Percentiles rank a stretch among this genome's conserved stretches.
Conservation (phyloP, 2,113 vertebrate species). For the Cyanistes caeruleus region DNA sequence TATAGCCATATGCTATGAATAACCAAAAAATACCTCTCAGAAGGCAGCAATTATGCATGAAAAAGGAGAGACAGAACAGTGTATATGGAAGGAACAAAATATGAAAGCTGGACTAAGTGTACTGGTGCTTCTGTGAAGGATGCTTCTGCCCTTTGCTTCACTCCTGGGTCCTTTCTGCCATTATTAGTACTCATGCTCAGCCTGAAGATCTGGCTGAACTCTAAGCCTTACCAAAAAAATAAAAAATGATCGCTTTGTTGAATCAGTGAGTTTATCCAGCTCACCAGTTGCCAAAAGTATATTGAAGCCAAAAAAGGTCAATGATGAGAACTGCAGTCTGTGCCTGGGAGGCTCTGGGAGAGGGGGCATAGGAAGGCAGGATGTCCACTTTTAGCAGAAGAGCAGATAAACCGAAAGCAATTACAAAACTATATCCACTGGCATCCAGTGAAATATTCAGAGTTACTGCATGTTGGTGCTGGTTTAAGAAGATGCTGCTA, state of each 20-base stretch:
- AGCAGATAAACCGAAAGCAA: not conserved
- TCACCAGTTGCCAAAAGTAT: not conserved
- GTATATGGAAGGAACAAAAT: not conserved
- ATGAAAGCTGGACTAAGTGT: not conserved
- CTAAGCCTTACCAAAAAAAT: not conserved
- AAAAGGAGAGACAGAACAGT: not conserved
- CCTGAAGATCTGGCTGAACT: not conserved
- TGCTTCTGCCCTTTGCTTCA: not conserved
- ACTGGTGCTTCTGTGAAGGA: not conserved
- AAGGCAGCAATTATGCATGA: not conserved
- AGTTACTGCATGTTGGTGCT: not conserved
- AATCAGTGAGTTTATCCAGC: not conserved
- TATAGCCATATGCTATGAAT: not conserved
- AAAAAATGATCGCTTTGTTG: not conserved
- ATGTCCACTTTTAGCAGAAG: not conserved
- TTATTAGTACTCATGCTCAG: not conserved
- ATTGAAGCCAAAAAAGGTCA: not conserved
- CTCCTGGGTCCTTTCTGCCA: not conserved
- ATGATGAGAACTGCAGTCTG: not conserved
- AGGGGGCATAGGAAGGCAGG: not conserved
- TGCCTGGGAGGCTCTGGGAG: not conserved
- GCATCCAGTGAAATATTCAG: not conserved
- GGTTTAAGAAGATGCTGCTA: not conserved
- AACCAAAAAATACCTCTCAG: not conserved
- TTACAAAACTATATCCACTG: not conserved